Evolutionary conservation across 2,888 invertebrate genomes (phyloP).

Genomic region (Nephrotoma flavescens): DNA sequence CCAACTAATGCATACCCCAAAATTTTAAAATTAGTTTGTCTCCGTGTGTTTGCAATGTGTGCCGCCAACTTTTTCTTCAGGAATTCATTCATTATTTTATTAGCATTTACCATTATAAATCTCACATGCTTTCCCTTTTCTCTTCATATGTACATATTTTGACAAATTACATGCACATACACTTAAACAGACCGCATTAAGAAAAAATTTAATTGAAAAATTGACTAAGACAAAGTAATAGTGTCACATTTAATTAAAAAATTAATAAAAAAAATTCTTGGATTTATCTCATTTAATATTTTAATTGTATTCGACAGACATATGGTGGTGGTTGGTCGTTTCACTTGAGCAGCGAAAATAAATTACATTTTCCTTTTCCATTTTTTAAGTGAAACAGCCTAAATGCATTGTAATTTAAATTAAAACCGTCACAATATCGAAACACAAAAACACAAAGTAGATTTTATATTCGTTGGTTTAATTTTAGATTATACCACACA

Average conservation of each 20-base stretch:
- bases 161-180: background rate
- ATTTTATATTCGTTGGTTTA: background rate
- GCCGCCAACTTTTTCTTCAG: too few relatives aligned
- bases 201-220: background rate
- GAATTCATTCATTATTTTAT: too few relatives aligned
- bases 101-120: background rate
- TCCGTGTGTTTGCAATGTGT: too few relatives aligned
- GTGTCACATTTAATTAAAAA: background rate
- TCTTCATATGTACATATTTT: background rate
- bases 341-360: background rate
- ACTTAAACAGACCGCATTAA: background rate
- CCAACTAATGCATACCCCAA: too few relatives aligned
- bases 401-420: background rate
- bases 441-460: background rate
- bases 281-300: background rate
- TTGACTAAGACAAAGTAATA: background rate
- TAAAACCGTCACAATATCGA: background rate
- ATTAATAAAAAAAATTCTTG: background rate
- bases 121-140: background rate
- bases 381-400: background rate
- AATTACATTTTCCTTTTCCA: background rate
- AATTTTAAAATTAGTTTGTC: too few relatives aligned
- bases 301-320: background rate
- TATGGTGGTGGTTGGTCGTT: background rate
- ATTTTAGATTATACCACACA: background rate